phyloP scores from a whole-genome alignment of 2,113 vertebrate species.

The Helogale parvula region DNA sequence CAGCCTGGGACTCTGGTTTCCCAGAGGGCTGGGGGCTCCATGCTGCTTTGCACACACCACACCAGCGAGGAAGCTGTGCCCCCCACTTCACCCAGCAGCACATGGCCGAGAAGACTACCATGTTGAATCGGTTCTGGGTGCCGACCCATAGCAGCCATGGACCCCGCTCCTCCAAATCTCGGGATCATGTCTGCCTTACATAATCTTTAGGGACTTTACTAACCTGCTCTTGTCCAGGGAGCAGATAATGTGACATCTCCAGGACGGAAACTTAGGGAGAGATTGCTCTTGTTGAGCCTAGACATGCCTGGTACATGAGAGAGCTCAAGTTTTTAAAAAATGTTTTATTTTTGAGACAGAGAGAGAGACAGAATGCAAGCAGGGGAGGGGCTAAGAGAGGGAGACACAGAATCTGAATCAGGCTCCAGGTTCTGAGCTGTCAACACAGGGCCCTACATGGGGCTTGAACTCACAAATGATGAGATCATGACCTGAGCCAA shows the following conservation, averaged over 20 bases:
- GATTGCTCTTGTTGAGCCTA: not conserved
- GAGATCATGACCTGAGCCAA: no score
- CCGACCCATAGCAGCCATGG: not conserved
- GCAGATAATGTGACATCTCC: not conserved
- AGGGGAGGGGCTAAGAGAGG: no score
- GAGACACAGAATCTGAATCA: no score
- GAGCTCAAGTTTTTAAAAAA: no score
- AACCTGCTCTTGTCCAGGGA: not conserved
- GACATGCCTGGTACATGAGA: not conserved
- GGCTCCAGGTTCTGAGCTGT: no score
- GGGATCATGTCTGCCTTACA: not conserved
- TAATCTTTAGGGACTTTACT: not conserved
- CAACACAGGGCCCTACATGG: no score
- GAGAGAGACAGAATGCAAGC: no score
- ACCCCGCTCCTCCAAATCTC: not conserved
- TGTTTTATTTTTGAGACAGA: no score
- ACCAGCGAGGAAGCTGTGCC: not conserved
- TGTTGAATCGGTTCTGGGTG: not conserved
- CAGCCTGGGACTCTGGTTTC: not conserved
- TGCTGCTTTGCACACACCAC: rapidly evolving
- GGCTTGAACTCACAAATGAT: no score
- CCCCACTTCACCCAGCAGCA: not conserved
- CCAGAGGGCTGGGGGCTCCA: rapidly evolving
- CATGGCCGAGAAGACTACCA: not conserved
- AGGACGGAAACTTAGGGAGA: not conserved